Base-by-base conservation (phyloP, 2,888 invertebrate genomes). In the Timema cristinae region DNA sequence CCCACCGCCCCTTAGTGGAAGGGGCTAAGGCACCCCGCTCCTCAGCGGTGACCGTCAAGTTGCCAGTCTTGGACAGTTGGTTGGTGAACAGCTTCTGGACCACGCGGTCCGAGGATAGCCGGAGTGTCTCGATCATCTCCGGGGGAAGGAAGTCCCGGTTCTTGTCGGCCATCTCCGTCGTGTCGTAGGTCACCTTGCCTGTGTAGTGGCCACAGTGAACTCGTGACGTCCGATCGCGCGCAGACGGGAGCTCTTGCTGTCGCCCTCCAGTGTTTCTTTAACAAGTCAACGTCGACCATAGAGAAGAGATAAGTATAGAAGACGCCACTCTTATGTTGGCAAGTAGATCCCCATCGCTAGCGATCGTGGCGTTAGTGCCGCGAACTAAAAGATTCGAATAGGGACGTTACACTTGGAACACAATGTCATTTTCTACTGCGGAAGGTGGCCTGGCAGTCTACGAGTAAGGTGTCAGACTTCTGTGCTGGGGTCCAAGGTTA, bases 141-240 rank as follows among this genome's bases (percentile, higher is more conserved):
- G 93, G 92, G 0, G 95, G 92, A 13, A 96, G 85, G 79, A 95
- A 95, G 81, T 97, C 96, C 70, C 94, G 89, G 83, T 97, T 97
- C 81, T 93, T 94, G 78, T 93, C 92, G 48, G 93, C 87, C 85
- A 97, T 93, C 79, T 93, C 91, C 75, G 89, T 86, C 0, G 90
- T 90, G 78, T 93, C 91, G 81, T 97, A 97, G 77, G 87, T 89
- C 13, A 96, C 90, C 83, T 91, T 92, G 16, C 97, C 96, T 13
- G 95, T 95, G 79, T 92, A 97, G 83, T 97, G 97, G 94, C 91
- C 48, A 97, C 89, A 49, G 90, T 89, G 78, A 97, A 95, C 81
- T 91, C 90, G 79, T 90, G 88, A 68, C 85, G 85, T 68, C 86
- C 86, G 13, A 85, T 83, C 6, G 86, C 78, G 77, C 86, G 86